phyloP scores from a whole-genome alignment of 1,140 invertebrate species.

The Hycleus cichorii region DNA sequence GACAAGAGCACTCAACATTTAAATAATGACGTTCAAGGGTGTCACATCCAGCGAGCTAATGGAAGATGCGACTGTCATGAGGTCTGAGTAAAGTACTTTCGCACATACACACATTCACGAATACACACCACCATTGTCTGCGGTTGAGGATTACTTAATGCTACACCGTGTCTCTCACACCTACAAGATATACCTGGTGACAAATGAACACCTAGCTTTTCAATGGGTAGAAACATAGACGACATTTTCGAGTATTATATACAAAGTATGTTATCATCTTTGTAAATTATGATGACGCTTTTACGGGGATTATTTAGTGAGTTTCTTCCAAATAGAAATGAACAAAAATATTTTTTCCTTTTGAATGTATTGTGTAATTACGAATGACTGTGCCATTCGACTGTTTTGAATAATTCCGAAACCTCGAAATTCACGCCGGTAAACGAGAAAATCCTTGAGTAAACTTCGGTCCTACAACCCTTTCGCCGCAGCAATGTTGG shows the following conservation, averaged over 20 bases:
- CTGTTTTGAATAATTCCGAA: conserved; percentile 8
- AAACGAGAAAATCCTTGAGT: conserved; percentile 10
- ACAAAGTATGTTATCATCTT: background rate
- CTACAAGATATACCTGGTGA: conserved; percentile 13
- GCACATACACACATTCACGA: background rate
- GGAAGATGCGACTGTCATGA: conserved; percentile 24
- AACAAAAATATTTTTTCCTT: too few species aligned
- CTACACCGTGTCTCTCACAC: conserved; percentile 19
- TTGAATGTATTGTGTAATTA: too few species aligned
- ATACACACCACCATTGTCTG: conserved; percentile 18
- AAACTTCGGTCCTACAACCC: conserved; percentile 17
- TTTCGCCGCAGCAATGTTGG: conserved; percentile 24
- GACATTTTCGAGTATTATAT: conserved; percentile 6
- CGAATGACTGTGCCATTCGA: background rate
- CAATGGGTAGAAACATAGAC: conserved; percentile 8
- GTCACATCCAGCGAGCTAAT: conserved; percentile 23
- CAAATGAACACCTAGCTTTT: conserved; percentile 23
- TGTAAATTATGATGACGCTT: too few species aligned
- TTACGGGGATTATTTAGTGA: too few species aligned
- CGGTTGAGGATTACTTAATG: conserved; percentile 19
- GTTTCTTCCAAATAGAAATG: too few species aligned
- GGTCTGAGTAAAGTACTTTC: conserved; percentile 22
- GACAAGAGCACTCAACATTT: conserved; percentile 9
- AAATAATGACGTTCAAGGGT: conserved; percentile 23
- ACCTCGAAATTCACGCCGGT: conserved; percentile 8